phyloP scores from a whole-genome alignment of 2,888 invertebrate genomes.

The Dusona sp. region DNA sequence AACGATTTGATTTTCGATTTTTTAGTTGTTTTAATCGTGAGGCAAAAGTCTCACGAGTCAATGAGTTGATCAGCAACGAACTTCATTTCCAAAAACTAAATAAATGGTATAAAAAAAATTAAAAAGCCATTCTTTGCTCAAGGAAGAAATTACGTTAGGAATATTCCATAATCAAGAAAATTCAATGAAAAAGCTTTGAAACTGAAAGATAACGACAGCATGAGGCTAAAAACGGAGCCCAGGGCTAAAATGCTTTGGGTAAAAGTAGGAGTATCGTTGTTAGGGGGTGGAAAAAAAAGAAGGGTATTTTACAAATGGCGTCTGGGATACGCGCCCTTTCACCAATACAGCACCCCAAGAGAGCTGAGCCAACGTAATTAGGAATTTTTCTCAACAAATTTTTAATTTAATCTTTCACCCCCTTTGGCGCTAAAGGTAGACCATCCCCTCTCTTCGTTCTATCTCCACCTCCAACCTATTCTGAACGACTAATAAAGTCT shows the following conservation, averaged over 20 bases:
- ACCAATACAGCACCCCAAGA: constrained; percentile 12
- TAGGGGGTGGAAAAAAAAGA: neutral
- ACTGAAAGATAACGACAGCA: neutral
- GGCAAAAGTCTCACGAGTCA: too few relatives aligned
- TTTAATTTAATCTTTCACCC: constrained; percentile 73
- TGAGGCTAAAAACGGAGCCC: neutral
- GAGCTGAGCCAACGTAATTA: constrained; percentile 74
- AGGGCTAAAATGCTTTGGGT: constrained; percentile 21
- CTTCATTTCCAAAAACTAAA: too few relatives aligned
- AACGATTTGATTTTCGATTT: too few relatives aligned
- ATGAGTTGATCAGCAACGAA: too few relatives aligned
- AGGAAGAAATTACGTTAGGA: neutral
- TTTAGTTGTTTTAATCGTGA: too few relatives aligned
- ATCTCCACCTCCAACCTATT: constrained; percentile 42
- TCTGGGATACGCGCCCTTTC: constrained; percentile 17
- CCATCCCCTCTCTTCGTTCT: constrained; percentile 31
- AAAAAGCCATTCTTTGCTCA: constrained; percentile 23
- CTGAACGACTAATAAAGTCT: constrained; percentile 64
- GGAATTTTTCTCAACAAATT: constrained; percentile 80
- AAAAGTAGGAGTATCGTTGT: constrained; percentile 34
- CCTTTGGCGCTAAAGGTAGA: constrained; percentile 22
- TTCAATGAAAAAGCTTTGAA: neutral
- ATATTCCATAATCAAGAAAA: neutral
- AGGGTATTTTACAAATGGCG: constrained; percentile 39
- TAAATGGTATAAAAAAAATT: constrained; percentile 65